Conservation (phyloP, 2,888 invertebrate genomes). For the Cremastinae sp. region DNA sequence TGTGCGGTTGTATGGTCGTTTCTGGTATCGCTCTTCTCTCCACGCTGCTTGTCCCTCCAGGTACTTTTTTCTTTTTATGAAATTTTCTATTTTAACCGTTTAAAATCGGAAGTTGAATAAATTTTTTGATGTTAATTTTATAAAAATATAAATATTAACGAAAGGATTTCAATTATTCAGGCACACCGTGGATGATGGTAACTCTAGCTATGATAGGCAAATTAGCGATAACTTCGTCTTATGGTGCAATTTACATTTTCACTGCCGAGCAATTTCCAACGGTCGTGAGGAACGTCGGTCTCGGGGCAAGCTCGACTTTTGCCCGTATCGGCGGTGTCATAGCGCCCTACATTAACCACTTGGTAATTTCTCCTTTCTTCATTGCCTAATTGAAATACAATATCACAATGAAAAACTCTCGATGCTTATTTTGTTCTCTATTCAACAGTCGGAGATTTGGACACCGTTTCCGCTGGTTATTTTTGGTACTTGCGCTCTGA, state of each 20-base stretch:
- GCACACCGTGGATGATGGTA: conserved; percentile 82
- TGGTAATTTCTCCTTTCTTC: no score
- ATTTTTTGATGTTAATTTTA: background rate
- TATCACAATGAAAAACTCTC: no score
- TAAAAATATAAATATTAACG: background rate
- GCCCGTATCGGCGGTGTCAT: conserved; percentile 84
- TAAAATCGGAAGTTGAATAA: background rate
- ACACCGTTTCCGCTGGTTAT: conserved; percentile 83
- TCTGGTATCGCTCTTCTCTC: conserved; percentile 83
- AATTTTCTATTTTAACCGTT: no score
- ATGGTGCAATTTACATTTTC: conserved; percentile 87
- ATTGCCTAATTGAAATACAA: no score
- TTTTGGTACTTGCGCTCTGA: conserved; percentile 83
- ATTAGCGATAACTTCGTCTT: conserved; percentile 87
- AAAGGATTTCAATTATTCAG: conserved; percentile 73
- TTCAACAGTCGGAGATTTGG: conserved; percentile 82
- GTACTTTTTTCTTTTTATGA: conserved; percentile 76
- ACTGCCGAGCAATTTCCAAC: conserved; percentile 89
- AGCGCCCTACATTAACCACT: conserved; percentile 83
- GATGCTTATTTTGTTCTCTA: background rate
- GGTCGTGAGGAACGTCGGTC: conserved; percentile 85
- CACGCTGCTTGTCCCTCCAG: conserved; percentile 83
- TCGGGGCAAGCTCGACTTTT: conserved; percentile 84
- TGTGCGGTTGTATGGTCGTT: conserved; percentile 86
- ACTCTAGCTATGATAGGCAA: conserved; percentile 87